Percentiles rank a stretch among this genome's conserved stretches.
These are phyloP conservation scores for Chondrosia reniformis DNA, from an alignment of 37 sponge, comb jelly and placozoan genomes.

Conservation along the genomic window DNA sequence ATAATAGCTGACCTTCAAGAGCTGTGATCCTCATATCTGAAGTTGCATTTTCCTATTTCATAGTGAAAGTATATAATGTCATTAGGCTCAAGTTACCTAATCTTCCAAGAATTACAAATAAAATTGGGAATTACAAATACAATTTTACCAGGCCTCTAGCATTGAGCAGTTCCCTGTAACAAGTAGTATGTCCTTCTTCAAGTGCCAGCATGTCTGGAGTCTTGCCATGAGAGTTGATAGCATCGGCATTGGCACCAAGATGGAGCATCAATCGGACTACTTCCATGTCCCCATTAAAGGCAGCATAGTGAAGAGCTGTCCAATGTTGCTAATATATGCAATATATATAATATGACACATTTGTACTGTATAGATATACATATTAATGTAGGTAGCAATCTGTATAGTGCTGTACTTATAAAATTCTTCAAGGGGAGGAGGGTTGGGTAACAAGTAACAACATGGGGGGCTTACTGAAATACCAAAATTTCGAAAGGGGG, in stretches of 20 bases:
- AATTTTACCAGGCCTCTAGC: conserved; percentile 50
- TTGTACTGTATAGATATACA: no score
- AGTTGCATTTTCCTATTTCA: no score
- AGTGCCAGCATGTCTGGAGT: conserved; percentile 49
- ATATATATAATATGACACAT: no score
- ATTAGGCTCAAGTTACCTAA: no score
- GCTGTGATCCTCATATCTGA: neutral
- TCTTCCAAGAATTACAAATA: no score
- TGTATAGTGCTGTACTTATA: no score
- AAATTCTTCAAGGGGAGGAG: no score
- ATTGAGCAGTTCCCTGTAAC: conserved; percentile 33
- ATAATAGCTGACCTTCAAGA: neutral
- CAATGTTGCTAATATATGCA: conserved; percentile 58
- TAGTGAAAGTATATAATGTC: no score
- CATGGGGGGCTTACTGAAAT: no score
- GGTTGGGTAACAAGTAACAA: no score
- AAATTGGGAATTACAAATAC: neutral
- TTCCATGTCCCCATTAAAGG: conserved; percentile 48
- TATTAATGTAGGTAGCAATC: no score
- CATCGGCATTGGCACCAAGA: conserved; percentile 22
- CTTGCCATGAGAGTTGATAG: conserved; percentile 29
- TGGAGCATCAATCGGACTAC: conserved; percentile 42
- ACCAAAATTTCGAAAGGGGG: no score
- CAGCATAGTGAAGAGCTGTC: conserved; percentile 61
- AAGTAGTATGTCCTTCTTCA: conserved; percentile 55